A percentile compares a stretch with the other conserved stretches of the same genome.
These are phyloP conservation scores for Nemoura dubitans DNA, from an alignment of 2,888 invertebrate species.

Conservation along the genomic window DNA sequence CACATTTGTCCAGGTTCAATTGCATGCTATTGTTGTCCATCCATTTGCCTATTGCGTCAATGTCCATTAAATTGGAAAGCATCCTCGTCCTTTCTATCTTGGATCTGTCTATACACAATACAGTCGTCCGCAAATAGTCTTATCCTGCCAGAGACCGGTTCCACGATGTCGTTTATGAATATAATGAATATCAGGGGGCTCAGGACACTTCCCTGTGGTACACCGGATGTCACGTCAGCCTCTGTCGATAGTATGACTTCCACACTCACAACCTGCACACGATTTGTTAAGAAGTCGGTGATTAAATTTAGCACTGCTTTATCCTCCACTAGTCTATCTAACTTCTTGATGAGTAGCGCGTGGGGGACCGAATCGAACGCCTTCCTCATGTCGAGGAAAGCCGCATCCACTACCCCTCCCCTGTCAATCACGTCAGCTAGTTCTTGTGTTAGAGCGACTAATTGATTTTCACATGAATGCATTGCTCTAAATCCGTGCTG, in stretches of 20 bases:
- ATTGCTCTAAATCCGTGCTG: slow-evolving; percentile 12
- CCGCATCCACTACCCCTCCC: slow-evolving; percentile 2
- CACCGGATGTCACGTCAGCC: slow-evolving; percentile 37
- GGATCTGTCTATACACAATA: neutral
- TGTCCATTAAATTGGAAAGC: neutral
- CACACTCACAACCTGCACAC: neutral
- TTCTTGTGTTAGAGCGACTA: neutral
- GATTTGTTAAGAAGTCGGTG: neutral
- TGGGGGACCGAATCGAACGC: slow-evolving; percentile 20
- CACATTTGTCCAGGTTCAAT: slow-evolving; percentile 23
- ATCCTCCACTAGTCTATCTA: neutral
- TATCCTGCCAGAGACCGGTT: neutral
- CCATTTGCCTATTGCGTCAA: neutral
- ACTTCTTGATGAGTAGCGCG: neutral
- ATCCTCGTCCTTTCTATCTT: neutral
- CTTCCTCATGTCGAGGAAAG: slow-evolving; percentile 8
- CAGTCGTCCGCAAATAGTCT: slow-evolving; percentile 9
- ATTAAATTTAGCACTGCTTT: neutral
- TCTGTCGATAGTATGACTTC: slow-evolving; percentile 28
- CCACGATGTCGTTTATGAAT: slow-evolving; percentile 17
- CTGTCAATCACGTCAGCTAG: neutral
- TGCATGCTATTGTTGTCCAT: neutral
- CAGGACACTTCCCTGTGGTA: slow-evolving; percentile 14
- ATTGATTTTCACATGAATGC: slow-evolving; percentile 1
- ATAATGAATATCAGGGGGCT: neutral